Evolutionary conservation across 2,888 invertebrate species (phyloP).

Genomic region (Hipparchia sbordonii): DNA sequence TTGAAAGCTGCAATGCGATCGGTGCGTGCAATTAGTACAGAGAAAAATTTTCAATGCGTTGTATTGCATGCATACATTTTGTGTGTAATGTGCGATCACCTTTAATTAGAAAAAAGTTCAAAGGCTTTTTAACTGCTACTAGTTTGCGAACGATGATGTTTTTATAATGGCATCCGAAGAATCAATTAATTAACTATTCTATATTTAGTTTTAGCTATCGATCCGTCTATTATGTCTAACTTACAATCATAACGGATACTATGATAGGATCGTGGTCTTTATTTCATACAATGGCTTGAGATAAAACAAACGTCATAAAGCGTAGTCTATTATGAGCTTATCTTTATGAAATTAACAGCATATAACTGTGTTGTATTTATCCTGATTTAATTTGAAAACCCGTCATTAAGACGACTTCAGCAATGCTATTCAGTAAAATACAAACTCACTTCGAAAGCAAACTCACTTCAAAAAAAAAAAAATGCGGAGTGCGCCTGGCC

Average conservation of each 20-base stretch:
- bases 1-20: too few relatives aligned
- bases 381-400: background rate
- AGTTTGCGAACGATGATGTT: background rate
- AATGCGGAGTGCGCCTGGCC: too few relatives aligned
- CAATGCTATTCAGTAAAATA: too few relatives aligned
- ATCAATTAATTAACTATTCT: slow-evolving; percentile 12
- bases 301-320: slow-evolving; percentile 6
- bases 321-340: background rate
- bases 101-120: background rate
- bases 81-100: background rate
- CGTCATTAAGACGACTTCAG: too few relatives aligned
- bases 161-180: background rate
- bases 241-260: slow-evolving; percentile 1
- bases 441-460: too few relatives aligned
- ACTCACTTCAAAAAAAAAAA: too few relatives aligned
- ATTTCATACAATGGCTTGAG: slow-evolving; percentile 5
- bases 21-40: too few relatives aligned
- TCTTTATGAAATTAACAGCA: background rate
- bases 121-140: background rate
- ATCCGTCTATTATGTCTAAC: slow-evolving; percentile 1
- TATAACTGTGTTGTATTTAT: background rate
- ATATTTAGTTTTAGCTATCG: slow-evolving; percentile 13
- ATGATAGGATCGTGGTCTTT: slow-evolving; percentile 11
- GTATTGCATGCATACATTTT: background rate
- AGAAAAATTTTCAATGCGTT: background rate